Conservation (phyloP, 2,797 vertebrate species). For the Florisuga fusca region DNA sequence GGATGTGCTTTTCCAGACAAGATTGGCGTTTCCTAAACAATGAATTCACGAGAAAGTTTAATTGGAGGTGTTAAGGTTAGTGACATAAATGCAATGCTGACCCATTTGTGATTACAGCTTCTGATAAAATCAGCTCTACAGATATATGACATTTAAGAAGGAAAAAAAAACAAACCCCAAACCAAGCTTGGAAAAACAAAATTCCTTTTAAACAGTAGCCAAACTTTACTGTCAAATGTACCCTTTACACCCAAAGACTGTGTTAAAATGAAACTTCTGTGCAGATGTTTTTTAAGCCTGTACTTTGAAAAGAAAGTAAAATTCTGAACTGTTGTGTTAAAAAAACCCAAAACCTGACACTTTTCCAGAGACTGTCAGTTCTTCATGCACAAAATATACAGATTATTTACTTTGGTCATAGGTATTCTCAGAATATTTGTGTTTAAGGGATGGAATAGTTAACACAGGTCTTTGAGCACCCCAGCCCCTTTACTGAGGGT, state of each 20-base stretch:
- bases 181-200: not conserved
- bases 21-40: not conserved
- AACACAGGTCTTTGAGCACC: not conserved
- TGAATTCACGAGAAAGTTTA: not conserved
- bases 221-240: not conserved
- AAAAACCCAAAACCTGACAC: not conserved
- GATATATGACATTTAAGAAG: not conserved
- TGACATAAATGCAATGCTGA: not conserved
- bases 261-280: not conserved
- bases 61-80: not conserved
- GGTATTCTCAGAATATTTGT: not conserved
- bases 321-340: not conserved
- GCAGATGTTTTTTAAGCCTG: not conserved
- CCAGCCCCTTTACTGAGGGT: fast-evolving
- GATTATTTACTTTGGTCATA: not conserved
- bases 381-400: not conserved
- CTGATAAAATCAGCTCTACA: not conserved
- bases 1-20: not conserved
- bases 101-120: not conserved
- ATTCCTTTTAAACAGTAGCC: not conserved
- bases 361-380: not conserved
- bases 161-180: not conserved
- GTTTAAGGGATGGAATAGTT: not conserved
- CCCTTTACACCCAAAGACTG: not conserved
- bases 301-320: not conserved